Base-by-base conservation (phyloP, 2,888 invertebrate genomes). In the Nomada fucata region DNA sequence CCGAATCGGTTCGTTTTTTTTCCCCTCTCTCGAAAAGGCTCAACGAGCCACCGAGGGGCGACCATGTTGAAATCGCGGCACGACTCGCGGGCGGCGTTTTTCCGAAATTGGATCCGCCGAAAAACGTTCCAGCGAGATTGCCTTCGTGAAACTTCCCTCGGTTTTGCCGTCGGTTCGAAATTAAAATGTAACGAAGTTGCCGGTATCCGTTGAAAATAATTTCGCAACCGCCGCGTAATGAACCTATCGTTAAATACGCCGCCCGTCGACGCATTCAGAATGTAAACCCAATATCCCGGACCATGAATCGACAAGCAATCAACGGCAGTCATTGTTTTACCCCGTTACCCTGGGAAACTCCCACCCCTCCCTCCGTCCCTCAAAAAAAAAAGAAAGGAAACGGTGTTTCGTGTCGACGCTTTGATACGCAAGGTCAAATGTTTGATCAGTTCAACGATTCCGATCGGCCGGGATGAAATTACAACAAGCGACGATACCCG, bases 251-350 rank as follows among this genome's bases (percentile, higher is more conserved):
- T 77, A 72, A 72, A 60, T 10, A 70, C 67, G 68, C 29, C 72
- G 65, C 42, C 20, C 44, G 36, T 11, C 47, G 47, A 55, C 52
- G 61, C 77, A 71, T 86, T 86, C 79, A 82, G 88, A 86, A 85
- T 86, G 86, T 79, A 88, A 88, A 88, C 79, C 71, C 88, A 86
- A 88, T 71, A 52, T 85, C 74, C 75, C 64, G 78, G 26, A 68
- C 57, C 67, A 59, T 69, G 86, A 88, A 78, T 83, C 76, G 83
- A 77, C 77, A 71, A 65, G 64, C 86, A 85, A 86, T 86, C 85
- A 82, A 76, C 70, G 64, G 64, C 70, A 79, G 76, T 78, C 79
- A 85, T 83, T 88, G 86, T 86, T 82, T 78, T 76, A 60, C 67
- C 47, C 5, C 18, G 36, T 18, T 26, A 11, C 47, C 5, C n/a